Base-by-base conservation (phyloP, 2,888 invertebrate genomes). In the Dascillus cervinus region DNA sequence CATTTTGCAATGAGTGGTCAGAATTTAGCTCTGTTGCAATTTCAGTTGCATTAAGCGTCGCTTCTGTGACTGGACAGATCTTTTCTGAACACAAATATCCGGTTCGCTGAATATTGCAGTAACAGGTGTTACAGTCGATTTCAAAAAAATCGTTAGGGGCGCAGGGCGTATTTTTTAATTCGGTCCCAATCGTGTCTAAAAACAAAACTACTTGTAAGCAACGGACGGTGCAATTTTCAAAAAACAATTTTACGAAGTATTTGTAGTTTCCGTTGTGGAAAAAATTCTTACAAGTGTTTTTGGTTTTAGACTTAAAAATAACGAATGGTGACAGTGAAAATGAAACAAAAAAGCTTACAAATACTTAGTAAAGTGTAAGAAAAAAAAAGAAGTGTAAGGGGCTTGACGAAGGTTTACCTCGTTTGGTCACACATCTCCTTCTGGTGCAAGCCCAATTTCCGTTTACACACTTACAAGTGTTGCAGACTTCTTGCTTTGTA, bases 71-170 rank as follows among this genome's bases (percentile, higher is more conserved):
- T 4, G 66, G 37, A 36, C 72, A 72, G 12, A 64, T 64, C 25
- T 67, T 57, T 34, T 71, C 61, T 1, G 73, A 73, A 49, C 73
- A 74, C 19, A 68, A 64, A 45, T 66, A 73, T 0, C 72, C 71
- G 25, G 64, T 62, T 4, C 73, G 70, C 27, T 73, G 71, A n/a
- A 64, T 53, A 33, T 70, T 70, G 48, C 75, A 76, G 9, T 68
- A 65, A 47, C 76, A 76, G 52, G 66, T 70, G 47, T 75, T 75
- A 56, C 75, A 75, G 31, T 73, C 73, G 34, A 70, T 33, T 43
- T 67, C 67, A 46, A 73, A 72, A 3, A 69, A 66, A 46, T 72
- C 71, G 27, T 68, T 62, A 0, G 73, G 72, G 1, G 64, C 66
- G 50, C 73, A 74, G 12, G 60, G 56, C 3, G 55, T 55, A 60